Evolutionary conservation across 2,888 invertebrate species (phyloP), one percentile per base, ranked within the genome.

Genomic region (Syrista parreyssii): DNA sequence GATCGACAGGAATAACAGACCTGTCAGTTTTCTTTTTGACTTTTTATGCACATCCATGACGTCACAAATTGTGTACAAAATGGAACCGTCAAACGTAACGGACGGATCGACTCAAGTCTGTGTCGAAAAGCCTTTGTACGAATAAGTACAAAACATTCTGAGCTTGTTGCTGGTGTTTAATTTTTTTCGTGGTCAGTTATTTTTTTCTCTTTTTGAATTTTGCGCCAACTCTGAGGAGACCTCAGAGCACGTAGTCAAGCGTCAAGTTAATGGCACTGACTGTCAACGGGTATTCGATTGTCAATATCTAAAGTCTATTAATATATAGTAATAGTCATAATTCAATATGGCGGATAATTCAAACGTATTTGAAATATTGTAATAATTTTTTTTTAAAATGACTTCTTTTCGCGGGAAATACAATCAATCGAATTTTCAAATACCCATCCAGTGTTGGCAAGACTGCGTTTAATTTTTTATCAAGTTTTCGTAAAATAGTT

Each of bases 171-270:
- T 71, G 75, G 76, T 75, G 75, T 79, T 23, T 23, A 15, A 23
- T 36, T 30, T 9, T 69, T 31, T 23, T 15, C 81, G 77, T 75
- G 75, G 40, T 74, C 33, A 73, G 76, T 80, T 76, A 35, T 40
- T 55, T 55, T 40, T 76, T 69, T 72, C 11, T 12, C 12, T 75
- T 75, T 75, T 55, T 55, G 55, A 23, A 55, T 23, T 9, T 55
- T 55, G 9, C 55, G 23, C 23, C 15, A 55, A 55, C 55, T 55
- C 55, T 6, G 55, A 55, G 23, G 55, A 55, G 55, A 55, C 55
- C 23, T 55, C 23, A 0, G 55, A 55, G 55, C 55, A 55, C 55
- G 23, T 55, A 55, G 55, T 55, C 55, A 55, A 55, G 55, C 9
- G 55, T 55, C 55, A 55, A 6, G 23, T 23, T 55, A 55, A 23